Evolutionary conservation across 2,113 vertebrate species (phyloP).

Genomic region (Coryphaenoides rupestris): DNA sequence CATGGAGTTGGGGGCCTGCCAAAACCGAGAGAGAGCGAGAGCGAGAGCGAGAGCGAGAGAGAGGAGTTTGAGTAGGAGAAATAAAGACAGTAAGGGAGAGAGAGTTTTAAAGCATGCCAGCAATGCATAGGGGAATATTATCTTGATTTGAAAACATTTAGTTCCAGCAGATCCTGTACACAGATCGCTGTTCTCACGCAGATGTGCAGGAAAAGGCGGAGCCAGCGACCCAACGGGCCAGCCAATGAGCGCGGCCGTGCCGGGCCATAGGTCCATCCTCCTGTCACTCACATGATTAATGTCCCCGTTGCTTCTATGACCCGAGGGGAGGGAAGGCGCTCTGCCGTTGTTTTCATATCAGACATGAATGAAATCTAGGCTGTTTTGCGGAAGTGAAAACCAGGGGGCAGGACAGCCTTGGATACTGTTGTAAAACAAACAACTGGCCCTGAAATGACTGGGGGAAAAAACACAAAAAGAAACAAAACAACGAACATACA

Average conservation of each 20-base stretch:
- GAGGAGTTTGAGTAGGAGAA: conserved; percentile 14
- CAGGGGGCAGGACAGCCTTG: too few relatives aligned
- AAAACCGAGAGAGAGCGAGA: conserved; percentile 5
- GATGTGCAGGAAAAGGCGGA: conserved; percentile 54
- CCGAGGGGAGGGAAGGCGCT: conserved; percentile 15
- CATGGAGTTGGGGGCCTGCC: conserved; percentile 46
- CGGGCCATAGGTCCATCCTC: conserved; percentile 17
- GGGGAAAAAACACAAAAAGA: neutral
- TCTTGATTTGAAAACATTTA: conserved; percentile 73
- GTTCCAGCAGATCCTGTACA: conserved; percentile 66
- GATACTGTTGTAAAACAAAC: too few relatives aligned
- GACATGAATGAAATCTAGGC: too few relatives aligned
- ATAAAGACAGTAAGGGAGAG: too few relatives aligned
- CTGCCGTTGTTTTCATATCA: too few relatives aligned
- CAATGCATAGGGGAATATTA: conserved; percentile 67
- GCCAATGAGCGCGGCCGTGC: conserved; percentile 35
- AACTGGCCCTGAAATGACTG: too few relatives aligned
- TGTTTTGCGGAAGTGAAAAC: too few relatives aligned
- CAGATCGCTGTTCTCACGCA: conserved; percentile 68
- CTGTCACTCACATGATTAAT: conserved; percentile 27
- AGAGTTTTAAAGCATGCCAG: conserved; percentile 56
- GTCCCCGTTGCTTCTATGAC: conserved; percentile 14
- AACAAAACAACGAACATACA: neutral
- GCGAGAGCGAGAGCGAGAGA: conserved; percentile 1
- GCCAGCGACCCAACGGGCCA: conserved; percentile 11